A percentile compares a stretch with the other conserved stretches of the same genome.
Conservation (phyloP, 2,888 invertebrate species). For the Chrysolina oricalcia region DNA sequence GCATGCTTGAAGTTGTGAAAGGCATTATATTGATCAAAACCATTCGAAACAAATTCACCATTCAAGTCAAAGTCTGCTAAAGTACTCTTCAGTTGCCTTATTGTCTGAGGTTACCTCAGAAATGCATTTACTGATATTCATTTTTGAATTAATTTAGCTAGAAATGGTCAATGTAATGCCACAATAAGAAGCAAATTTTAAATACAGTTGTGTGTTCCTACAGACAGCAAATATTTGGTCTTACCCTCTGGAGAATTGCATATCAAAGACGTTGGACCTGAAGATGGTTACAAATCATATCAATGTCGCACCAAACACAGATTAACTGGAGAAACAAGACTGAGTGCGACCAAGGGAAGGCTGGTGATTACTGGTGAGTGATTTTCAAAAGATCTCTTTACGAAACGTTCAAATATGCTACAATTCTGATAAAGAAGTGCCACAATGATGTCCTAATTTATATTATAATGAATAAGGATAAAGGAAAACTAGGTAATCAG, state of each 20-base stretch:
- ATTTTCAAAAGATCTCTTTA: conserved; percentile 48
- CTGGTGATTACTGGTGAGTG: conserved; percentile 95
- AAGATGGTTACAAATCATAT: conserved; percentile 95
- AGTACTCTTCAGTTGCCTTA: background rate
- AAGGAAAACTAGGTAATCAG: too few relatives aligned
- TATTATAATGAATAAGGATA: background rate
- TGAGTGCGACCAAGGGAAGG: conserved; percentile 94
- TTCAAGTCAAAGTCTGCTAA: too few relatives aligned
- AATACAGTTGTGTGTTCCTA: conserved; percentile 43
- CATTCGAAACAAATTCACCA: background rate
- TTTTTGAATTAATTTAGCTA: background rate
- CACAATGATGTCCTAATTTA: background rate
- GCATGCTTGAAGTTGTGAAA: conserved; percentile 10
- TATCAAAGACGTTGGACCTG: conserved; percentile 94
- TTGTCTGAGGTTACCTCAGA: background rate
- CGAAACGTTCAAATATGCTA: conserved; percentile 49
- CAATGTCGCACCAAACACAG: conserved; percentile 95
- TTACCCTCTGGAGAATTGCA: conserved; percentile 96
- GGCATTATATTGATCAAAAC: conserved; percentile 16
- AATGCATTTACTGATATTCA: background rate
- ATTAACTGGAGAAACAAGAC: conserved; percentile 92
- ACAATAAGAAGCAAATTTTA: background rate
- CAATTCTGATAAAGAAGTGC: conserved; percentile 24
- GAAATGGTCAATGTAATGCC: conserved; percentile 31
- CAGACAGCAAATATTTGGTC: conserved; percentile 96